Evolutionary conservation across 2,797 vertebrate species (phyloP).

Genomic region (Aulostomus chinensis): DNA sequence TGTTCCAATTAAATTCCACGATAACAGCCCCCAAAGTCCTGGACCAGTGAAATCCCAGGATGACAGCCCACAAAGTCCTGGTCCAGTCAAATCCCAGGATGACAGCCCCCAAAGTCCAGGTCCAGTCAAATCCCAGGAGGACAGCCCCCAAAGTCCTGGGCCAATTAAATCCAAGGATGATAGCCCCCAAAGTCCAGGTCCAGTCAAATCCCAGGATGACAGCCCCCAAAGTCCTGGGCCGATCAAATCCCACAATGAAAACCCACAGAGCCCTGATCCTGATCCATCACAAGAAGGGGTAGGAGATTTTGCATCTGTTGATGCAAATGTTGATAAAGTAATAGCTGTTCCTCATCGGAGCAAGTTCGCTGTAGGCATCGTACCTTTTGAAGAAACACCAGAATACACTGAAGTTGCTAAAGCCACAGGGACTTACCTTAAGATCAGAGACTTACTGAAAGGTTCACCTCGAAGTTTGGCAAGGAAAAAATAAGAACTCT

Average conservation of each 20-base stretch:
- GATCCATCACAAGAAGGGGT: neutral
- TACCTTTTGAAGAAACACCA: constrained; percentile 95
- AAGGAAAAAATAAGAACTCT: constrained; percentile 79
- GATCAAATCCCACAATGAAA: constrained; percentile 8
- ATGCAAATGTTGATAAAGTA: constrained; percentile 51
- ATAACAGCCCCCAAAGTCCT: constrained; percentile 1
- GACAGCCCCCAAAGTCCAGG: constrained; percentile 15
- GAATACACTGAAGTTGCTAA: constrained; percentile 95
- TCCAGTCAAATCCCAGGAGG: constrained; percentile 10
- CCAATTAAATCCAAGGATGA: neutral
- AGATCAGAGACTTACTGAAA: constrained; percentile 90
- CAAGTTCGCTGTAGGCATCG: constrained; percentile 92
- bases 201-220: neutral
- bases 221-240: constrained; percentile 15
- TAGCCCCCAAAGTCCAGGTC: constrained; percentile 25
- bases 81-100: constrained; percentile 1
- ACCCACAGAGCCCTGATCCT: constrained; percentile 18
- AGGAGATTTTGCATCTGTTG: constrained; percentile 14
- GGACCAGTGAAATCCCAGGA: neutral
- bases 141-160: neutral
- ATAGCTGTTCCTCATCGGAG: constrained; percentile 89
- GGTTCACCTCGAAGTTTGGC: constrained; percentile 91
- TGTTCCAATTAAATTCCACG: constrained; percentile 16
- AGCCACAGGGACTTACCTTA: constrained; percentile 92
- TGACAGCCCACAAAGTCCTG: constrained; percentile 29